Conservation (phyloP, 1,140 invertebrate genomes). For the Anadara kagoshimensis region DNA sequence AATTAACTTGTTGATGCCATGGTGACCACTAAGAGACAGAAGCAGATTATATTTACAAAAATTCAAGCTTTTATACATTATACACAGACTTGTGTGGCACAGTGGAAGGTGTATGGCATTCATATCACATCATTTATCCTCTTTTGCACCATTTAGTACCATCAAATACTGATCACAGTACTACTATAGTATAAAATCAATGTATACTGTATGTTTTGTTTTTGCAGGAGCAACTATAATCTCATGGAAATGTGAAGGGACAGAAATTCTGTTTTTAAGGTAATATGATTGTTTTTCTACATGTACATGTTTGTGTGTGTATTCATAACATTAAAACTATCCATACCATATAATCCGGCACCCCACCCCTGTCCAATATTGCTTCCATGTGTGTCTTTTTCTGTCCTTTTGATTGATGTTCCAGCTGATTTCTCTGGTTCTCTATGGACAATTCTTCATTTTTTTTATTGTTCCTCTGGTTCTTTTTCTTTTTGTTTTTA, state of each 20-base stretch:
- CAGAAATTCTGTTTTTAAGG: conserved; percentile 95
- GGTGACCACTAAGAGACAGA: too few species aligned
- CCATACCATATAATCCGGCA: not conserved
- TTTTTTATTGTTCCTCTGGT: not conserved
- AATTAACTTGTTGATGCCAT: too few species aligned
- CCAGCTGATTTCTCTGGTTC: not conserved
- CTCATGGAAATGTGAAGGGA: conserved; percentile 95
- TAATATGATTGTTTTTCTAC: conserved; percentile 62
- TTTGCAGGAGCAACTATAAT: conserved; percentile 90
- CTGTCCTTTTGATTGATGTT: not conserved
- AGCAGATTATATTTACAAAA: too few species aligned
- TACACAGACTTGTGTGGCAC: too few species aligned
- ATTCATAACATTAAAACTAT: not conserved
- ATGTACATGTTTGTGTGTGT: not conserved
- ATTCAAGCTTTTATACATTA: too few species aligned
- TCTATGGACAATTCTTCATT: not conserved
- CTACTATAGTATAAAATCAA: too few species aligned
- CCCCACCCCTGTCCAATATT: not conserved
- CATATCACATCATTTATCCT: too few species aligned
- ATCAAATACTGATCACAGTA: too few species aligned
- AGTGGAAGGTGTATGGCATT: not conserved
- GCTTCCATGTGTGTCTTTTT: not conserved
- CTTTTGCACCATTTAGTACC: too few species aligned
- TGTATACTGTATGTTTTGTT: too few species aligned
- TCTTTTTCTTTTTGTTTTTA: not conserved